phyloP scores from a whole-genome alignment of 2,888 invertebrate species.

The Heliconius cydno region DNA sequence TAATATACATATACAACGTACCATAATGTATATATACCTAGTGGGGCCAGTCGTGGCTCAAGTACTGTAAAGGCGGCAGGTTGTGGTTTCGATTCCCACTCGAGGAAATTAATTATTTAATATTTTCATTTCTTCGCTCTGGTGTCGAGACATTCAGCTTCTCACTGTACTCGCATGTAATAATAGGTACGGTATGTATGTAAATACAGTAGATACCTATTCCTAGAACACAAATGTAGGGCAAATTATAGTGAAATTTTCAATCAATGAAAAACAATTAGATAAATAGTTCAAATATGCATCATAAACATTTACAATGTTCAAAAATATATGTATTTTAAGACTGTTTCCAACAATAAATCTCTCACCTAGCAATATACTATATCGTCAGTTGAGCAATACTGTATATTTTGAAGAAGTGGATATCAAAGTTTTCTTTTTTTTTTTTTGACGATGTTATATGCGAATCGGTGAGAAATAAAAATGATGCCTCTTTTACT shows the following conservation, averaged over 20 bases:
- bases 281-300: too few species aligned
- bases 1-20: not conserved
- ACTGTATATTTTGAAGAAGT: not conserved
- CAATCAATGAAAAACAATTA: not conserved
- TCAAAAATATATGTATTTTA: too few species aligned
- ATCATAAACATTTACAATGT: too few species aligned
- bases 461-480: not conserved
- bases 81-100: too few species aligned
- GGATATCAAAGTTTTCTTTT: not conserved
- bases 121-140: too few species aligned
- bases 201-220: not conserved
- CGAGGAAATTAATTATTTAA: too few species aligned
- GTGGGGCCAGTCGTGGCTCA: too few species aligned
- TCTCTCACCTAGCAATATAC: not conserved
- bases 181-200: too few species aligned
- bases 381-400: not conserved
- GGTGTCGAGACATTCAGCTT: too few species aligned
- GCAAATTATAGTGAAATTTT: not conserved
- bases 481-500: not conserved
- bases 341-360: not conserved
- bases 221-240: not conserved
- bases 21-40: too few species aligned
- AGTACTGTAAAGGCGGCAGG: too few species aligned
- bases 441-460: not conserved
- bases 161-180: too few species aligned